These are phyloP conservation scores for Aleiodes leptofemur DNA, from an alignment of 2,888 invertebrate species.

Conservation along the genomic window DNA sequence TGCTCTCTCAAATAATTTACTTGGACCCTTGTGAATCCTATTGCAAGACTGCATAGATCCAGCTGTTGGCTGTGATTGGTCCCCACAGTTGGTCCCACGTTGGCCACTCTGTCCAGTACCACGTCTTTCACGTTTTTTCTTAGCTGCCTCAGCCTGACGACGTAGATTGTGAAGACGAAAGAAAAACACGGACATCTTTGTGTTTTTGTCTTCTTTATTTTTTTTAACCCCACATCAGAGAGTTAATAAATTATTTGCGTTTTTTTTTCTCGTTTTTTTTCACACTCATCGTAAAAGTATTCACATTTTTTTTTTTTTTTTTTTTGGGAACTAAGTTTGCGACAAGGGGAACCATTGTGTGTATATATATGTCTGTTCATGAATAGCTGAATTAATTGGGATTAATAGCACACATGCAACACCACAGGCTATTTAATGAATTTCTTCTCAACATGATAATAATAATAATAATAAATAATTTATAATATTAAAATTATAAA, in stretches of 20 bases:
- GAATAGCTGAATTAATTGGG: too few species aligned
- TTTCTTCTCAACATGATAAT: too few species aligned
- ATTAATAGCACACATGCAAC: too few species aligned
- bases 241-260: conserved; percentile 7
- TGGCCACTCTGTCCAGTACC: conserved; percentile 68
- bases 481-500: too few species aligned
- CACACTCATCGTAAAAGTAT: too few species aligned
- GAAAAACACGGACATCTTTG: conserved; percentile 96
- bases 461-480: too few species aligned
- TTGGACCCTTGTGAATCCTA: conserved; percentile 81
- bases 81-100: conserved; percentile 70
- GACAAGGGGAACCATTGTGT: not conserved
- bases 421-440: too few species aligned
- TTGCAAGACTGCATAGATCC: conserved; percentile 76
- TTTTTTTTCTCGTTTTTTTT: conserved; percentile 17
- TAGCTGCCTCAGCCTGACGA: conserved; percentile 87
- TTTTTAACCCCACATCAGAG: conserved; percentile 29
- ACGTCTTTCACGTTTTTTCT: conserved; percentile 78
- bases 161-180: conserved; percentile 94
- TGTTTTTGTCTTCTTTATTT: too few species aligned
- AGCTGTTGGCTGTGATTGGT: conserved; percentile 73
- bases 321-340: conserved; percentile 31
- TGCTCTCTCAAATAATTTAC: conserved; percentile 89
- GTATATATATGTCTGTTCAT: too few species aligned
- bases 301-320: too few species aligned